Evolutionary conservation across 2,797 vertebrate species (phyloP).

Genomic region (Chelmon rostratus): DNA sequence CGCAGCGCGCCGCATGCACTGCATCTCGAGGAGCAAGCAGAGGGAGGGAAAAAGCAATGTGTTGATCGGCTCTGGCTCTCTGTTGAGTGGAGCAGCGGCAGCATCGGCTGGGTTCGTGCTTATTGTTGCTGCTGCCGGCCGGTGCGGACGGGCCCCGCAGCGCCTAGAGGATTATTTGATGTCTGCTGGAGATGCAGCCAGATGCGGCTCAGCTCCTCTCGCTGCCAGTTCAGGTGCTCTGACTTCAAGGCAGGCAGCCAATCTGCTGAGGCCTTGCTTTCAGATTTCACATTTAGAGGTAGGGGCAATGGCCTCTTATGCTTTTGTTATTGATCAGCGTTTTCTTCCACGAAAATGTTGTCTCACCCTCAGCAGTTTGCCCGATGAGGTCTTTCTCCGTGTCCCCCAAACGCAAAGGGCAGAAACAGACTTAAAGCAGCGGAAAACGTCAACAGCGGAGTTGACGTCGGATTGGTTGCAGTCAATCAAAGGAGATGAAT

Average conservation of each 20-base stretch:
- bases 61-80: slow-evolving; percentile 31
- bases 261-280: slow-evolving; percentile 32
- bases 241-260: slow-evolving; percentile 14
- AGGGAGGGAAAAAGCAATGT: slow-evolving; percentile 39
- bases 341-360: not conserved
- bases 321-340: slow-evolving; percentile 20
- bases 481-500: not conserved
- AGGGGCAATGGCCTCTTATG: not conserved
- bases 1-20: slow-evolving; percentile 25
- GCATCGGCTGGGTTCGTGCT: slow-evolving; percentile 31
- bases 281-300: not conserved
- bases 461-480: not conserved
- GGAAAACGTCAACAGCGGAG: not conserved
- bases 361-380: not conserved
- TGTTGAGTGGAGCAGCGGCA: slow-evolving; percentile 14
- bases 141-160: slow-evolving; percentile 63
- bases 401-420: not conserved
- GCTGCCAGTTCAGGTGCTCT: slow-evolving; percentile 42
- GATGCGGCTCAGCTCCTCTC: slow-evolving; percentile 55
- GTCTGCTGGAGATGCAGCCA: slow-evolving; percentile 65
- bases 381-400: too few species aligned
- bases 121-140: slow-evolving; percentile 67
- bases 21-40: slow-evolving; percentile 48
- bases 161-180: slow-evolving; percentile 64
- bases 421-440: not conserved